Percentiles rank a stretch among this genome's conserved stretches.
These are phyloP conservation scores for Apamea monoglypha DNA, from an alignment of 2,888 invertebrate species.

Conservation along the genomic window DNA sequence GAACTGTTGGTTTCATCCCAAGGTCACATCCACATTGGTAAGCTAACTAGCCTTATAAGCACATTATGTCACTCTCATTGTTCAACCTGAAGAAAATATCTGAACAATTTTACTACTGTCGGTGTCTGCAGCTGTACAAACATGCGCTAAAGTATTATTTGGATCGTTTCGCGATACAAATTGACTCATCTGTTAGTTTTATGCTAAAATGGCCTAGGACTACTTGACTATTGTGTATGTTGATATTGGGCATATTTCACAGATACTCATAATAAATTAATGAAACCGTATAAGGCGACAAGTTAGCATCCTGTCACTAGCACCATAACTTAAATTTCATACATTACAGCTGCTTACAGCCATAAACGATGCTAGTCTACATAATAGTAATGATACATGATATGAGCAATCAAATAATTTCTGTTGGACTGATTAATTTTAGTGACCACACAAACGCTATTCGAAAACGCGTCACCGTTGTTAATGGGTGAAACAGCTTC, in stretches of 20 bases:
- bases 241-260: not conserved
- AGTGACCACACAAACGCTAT: constrained; percentile 36
- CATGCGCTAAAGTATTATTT: constrained; percentile 58
- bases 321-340: not conserved
- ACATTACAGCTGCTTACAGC: not conserved
- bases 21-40: constrained; percentile 63
- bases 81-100: constrained; percentile 70
- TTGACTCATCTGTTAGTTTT: constrained; percentile 31
- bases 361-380: constrained; percentile 1
- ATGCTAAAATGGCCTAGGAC: constrained; percentile 17
- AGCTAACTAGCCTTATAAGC: constrained; percentile 56
- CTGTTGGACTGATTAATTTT: constrained; percentile 44
- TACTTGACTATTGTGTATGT: constrained; percentile 2
- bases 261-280: not conserved
- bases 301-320: not conserved
- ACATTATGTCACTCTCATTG: constrained; percentile 75
- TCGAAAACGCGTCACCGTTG: constrained; percentile 50
- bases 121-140: constrained; percentile 81
- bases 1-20: constrained; percentile 71
- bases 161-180: constrained; percentile 31
- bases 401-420: constrained; percentile 27
- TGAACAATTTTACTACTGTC: constrained; percentile 77
- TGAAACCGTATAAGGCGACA: constrained; percentile 1
- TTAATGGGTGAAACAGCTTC: constrained; percentile 66
- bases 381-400: constrained; percentile 7